Percentiles rank a stretch among this genome's conserved stretches.
These are phyloP conservation scores for Bothrops jararaca DNA, from an alignment of 2,113 vertebrate genomes.

Conservation along the genomic window DNA sequence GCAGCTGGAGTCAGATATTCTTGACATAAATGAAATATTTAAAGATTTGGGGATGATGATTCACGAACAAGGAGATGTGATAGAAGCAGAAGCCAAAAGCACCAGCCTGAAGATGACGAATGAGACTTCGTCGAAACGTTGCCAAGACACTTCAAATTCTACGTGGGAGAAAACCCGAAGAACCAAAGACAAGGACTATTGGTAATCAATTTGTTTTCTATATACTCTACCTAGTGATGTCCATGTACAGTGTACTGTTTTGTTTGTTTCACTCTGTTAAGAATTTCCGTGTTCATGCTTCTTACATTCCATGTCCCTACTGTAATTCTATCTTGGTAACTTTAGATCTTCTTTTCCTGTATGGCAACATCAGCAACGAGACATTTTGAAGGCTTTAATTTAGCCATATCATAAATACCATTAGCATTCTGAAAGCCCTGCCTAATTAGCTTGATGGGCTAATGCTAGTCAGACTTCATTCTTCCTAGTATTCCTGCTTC, in stretches of 20 bases:
- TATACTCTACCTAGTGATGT: not conserved
- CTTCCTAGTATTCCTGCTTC: not conserved
- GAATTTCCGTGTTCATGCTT: not conserved
- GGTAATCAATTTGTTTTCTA: not conserved
- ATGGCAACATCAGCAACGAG: not conserved
- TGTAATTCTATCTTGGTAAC: not conserved
- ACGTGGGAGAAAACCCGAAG: too few relatives aligned
- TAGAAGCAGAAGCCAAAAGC: too few relatives aligned
- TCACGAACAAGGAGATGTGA: too few relatives aligned
- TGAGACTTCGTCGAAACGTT: too few relatives aligned
- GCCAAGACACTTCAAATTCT: too few relatives aligned
- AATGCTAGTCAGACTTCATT: not conserved
- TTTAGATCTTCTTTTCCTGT: not conserved
- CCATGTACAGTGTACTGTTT: not conserved
- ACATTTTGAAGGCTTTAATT: not conserved
- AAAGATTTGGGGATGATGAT: too few relatives aligned
- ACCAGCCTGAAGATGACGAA: too few relatives aligned
- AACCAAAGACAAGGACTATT: too few relatives aligned
- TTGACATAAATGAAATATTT: too few relatives aligned
- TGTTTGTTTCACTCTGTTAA: not conserved
- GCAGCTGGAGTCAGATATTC: constrained; percentile 92
- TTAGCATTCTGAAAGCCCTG: not conserved
- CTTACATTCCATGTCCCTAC: not conserved
- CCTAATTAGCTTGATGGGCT: not conserved
- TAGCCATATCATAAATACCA: not conserved